Conservation (phyloP, 2,113 vertebrate species). For the Phylloscopus trochiloides region DNA sequence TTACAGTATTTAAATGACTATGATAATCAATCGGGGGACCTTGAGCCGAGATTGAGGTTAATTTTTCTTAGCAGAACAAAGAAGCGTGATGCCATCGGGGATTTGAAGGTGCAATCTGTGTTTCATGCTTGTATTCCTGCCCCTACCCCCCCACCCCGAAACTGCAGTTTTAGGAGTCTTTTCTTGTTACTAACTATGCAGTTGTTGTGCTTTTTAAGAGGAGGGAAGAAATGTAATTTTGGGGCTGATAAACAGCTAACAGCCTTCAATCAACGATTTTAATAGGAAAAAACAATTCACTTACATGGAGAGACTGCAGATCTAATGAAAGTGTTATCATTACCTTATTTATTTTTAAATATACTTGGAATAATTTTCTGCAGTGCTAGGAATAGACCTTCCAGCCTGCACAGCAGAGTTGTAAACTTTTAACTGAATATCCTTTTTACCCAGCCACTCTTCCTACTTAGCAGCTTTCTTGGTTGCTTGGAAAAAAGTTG, state of each 20-base stretch:
- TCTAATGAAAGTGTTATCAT: constrained; percentile 57
- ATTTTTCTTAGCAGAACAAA: constrained; percentile 88
- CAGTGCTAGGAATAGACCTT: not conserved
- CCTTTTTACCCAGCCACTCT: not conserved
- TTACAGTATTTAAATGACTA: constrained; percentile 99
- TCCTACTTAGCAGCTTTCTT: constrained; percentile 4
- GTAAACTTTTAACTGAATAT: constrained; percentile 42
- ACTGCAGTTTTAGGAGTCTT: constrained; percentile 71
- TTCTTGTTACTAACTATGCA: constrained; percentile 68
- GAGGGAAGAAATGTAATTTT: constrained; percentile 68
- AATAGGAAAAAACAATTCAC: constrained; percentile 58
- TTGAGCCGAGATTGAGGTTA: constrained; percentile 81
- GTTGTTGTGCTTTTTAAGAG: constrained; percentile 47
- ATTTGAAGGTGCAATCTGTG: constrained; percentile 72
- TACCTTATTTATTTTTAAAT: constrained; percentile 70
- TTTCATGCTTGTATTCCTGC: constrained; percentile 63
- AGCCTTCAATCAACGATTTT: constrained; percentile 71
- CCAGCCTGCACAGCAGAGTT: not conserved
- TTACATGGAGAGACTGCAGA: not conserved
- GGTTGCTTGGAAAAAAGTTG: constrained; percentile 25
- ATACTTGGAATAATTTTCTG: not conserved
- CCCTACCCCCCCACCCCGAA: not conserved
- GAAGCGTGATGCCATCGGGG: constrained; percentile 70
- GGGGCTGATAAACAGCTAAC: constrained; percentile 66
- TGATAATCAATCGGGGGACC: constrained; percentile 92